Percentiles rank a stretch among this genome's conserved stretches.
phyloP scores from a whole-genome alignment of 1,140 invertebrate genomes.

The Chironomus tepperi region DNA sequence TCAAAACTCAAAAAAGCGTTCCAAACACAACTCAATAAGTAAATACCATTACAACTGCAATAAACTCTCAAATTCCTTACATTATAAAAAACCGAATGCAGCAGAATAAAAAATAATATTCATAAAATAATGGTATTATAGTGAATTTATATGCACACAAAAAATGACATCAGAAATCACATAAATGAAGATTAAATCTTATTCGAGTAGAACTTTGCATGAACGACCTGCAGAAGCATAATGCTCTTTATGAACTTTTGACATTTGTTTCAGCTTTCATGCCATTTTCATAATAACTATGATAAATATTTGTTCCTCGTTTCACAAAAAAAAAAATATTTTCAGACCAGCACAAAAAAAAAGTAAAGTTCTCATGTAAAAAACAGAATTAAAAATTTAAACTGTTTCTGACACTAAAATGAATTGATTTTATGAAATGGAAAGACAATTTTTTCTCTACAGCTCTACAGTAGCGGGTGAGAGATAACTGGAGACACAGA shows the following conservation, averaged over 20 bases:
- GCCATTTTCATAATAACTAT: not conserved
- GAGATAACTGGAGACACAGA: not conserved
- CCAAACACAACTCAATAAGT: too few relatives aligned
- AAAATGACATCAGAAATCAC: conserved; percentile 14
- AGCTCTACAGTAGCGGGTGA: not conserved
- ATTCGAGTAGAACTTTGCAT: not conserved
- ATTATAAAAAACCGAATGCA: too few relatives aligned
- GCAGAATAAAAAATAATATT: too few relatives aligned
- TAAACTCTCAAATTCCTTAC: too few relatives aligned
- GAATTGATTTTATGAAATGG: conserved; percentile 10
- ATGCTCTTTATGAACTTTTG: conserved; percentile 13
- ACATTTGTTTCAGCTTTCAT: not conserved
- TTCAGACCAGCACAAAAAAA: too few relatives aligned
- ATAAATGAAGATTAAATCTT: conserved; percentile 6
- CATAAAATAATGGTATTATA: too few relatives aligned
- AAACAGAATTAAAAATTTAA: not conserved
- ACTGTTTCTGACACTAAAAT: conserved; percentile 8
- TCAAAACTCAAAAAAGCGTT: too few relatives aligned
- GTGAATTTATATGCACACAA: not conserved
- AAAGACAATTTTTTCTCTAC: not conserved
- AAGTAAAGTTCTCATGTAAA: too few relatives aligned
- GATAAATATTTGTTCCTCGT: not conserved
- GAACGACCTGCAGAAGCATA: not conserved
- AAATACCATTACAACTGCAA: too few relatives aligned
- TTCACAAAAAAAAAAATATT: conserved; percentile 8